Base-by-base conservation (phyloP, 53 echinoderm and acorn worm species). In the Echinometra lucunter region DNA sequence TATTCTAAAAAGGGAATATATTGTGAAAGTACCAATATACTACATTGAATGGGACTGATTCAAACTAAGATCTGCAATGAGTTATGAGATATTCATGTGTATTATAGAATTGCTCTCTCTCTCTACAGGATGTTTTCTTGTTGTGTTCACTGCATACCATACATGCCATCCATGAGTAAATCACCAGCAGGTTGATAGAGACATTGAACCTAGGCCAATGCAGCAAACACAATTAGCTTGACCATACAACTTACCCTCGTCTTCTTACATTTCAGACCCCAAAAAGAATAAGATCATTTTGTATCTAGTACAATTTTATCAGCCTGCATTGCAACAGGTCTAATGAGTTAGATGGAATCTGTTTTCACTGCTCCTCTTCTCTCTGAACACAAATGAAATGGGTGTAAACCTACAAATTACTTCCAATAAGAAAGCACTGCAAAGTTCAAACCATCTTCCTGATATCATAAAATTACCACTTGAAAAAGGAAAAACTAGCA, bases 91-190 rank as follows among this genome's bases (percentile, higher is more conserved):
- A 78, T 74, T 74, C 74, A 74, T 21, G 42, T 42, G 9, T 23
- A 78, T 23, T 42, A 85, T 4, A 49, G 10, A 85, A 49, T 45
- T 85, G 85, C 47, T 85, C 49, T 85, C 47, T 85, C 49, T 85
- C 85, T 85, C 47, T 8, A 49, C 85, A 28, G 85, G 30, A 85
- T 85, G 85, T 45, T n/a, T 47, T 49, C 85, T 85, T 11, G 27
- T 30, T 47, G 49, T 28, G 28, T 47, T 25, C 45, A 27, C 27
- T 83, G 85, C 85, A 85, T 85, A 49, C 85, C 85, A 85, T 49
- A 49, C 85, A 85, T 85, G n/a, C 85, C 85, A 85, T 85, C 9
- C 1, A 15, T 2, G 45, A 47, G 49, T 30, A 85, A n/a, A 47
- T 45, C 47, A 83, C 2, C 28, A 85, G 85, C 11, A 85, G 25